phyloP scores from a whole-genome alignment of 2,888 invertebrate genomes.

The Agrochola circellaris region DNA sequence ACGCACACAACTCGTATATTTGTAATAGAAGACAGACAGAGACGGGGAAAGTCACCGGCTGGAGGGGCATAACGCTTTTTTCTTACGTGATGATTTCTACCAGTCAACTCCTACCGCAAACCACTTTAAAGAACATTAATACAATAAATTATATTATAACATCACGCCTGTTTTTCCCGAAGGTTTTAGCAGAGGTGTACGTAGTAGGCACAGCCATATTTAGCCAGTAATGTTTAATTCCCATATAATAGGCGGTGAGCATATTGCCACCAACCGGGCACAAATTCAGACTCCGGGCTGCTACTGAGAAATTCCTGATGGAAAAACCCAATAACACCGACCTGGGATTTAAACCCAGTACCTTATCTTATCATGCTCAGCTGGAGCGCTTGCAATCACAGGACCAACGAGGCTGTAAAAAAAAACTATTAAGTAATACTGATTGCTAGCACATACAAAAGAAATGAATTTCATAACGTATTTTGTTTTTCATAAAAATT shows the following conservation, averaged over 20 bases:
- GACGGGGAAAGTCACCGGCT: not conserved
- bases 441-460: not conserved
- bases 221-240: not conserved
- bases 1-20: not conserved
- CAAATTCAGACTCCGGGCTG: too few species aligned
- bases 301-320: not conserved
- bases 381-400: not conserved
- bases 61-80: not conserved
- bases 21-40: not conserved
- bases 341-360: not conserved
- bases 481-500: too few species aligned
- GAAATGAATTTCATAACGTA: not conserved
- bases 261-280: too few species aligned
- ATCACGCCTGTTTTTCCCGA: not conserved
- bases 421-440: not conserved
- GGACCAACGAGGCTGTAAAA: not conserved
- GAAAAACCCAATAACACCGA: not conserved
- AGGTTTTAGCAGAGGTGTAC: not conserved
- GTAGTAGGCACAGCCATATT: not conserved
- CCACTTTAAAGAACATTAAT: not conserved
- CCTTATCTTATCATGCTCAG: not conserved
- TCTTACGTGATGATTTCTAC: not conserved
- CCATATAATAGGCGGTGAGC: not conserved
- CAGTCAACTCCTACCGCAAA: not conserved
- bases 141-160: too few species aligned